A percentile compares a stretch with the other conserved stretches of the same genome.
Evolutionary conservation across 2,113 vertebrate genomes (phyloP).

Genomic region (Eptesicus fuscus): DNA sequence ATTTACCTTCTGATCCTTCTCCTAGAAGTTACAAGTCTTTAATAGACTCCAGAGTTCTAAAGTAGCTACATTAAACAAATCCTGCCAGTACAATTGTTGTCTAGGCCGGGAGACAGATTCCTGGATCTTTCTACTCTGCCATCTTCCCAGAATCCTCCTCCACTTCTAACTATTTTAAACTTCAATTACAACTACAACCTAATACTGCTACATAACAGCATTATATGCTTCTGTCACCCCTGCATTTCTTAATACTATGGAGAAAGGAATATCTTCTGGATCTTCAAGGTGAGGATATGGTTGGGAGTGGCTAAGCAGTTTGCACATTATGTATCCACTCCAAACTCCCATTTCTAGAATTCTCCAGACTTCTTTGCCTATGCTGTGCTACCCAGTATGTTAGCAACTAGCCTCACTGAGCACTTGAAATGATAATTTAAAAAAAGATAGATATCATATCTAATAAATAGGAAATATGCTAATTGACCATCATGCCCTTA

Average conservation of each 20-base stretch:
- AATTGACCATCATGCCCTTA: too few species aligned
- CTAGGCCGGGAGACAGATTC: too few species aligned
- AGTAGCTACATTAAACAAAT: too few species aligned
- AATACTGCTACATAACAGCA: background rate
- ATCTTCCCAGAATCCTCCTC: background rate
- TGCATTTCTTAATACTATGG: background rate
- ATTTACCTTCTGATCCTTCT: too few species aligned
- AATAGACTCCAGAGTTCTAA: too few species aligned
- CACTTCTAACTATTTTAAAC: background rate
- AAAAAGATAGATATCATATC: too few species aligned
- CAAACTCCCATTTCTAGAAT: background rate
- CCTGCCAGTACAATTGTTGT: too few species aligned
- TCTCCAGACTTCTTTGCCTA: background rate
- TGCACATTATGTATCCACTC: background rate
- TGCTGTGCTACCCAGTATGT: background rate
- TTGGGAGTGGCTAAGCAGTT: background rate
- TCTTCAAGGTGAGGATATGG: background rate
- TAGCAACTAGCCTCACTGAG: background rate
- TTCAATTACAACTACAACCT: background rate
- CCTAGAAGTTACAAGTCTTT: too few species aligned
- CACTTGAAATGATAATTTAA: background rate
- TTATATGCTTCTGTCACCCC: background rate
- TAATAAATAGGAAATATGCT: too few species aligned
- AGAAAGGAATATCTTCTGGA: background rate
- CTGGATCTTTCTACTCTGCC: too few species aligned